These are phyloP conservation scores for Drosophila parabipectinata DNA, from an alignment of 1,140 invertebrate species.

Conservation along the genomic window DNA sequence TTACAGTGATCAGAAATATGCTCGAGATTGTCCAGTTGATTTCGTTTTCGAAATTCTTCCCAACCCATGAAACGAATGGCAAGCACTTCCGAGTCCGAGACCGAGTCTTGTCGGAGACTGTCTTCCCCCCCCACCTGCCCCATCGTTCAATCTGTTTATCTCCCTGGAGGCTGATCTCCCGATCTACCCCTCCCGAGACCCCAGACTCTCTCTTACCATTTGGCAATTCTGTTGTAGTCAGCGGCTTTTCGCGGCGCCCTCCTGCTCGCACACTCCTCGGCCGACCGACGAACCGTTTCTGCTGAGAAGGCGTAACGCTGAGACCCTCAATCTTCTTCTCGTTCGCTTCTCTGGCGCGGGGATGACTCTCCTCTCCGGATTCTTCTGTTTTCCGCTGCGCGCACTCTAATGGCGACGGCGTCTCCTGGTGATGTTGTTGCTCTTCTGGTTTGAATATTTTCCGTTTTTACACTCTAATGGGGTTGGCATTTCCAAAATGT, in stretches of 20 bases:
- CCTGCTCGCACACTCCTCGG: slow-evolving; percentile 24
- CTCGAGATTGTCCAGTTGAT: slow-evolving; percentile 6
- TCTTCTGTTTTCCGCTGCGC: background rate
- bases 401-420: background rate
- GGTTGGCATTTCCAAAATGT: background rate
- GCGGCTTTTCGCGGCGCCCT: slow-evolving; percentile 51
- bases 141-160: slow-evolving; percentile 8
- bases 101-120: slow-evolving; percentile 8
- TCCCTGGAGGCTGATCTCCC: slow-evolving; percentile 44
- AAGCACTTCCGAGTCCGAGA: slow-evolving; percentile 26
- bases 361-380: slow-evolving; percentile 11
- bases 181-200: background rate
- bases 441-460: background rate
- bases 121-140: background rate
- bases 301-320: slow-evolving; percentile 65
- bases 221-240: slow-evolving; percentile 68
- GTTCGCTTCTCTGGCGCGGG: background rate
- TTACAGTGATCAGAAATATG: slow-evolving; percentile 10
- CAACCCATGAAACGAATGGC: slow-evolving; percentile 4
- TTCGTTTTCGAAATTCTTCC: background rate
- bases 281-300: slow-evolving; percentile 29
- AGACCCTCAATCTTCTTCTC: slow-evolving; percentile 32
- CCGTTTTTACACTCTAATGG: background rate
- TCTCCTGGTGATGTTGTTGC: background rate
- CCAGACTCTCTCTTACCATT: slow-evolving; percentile 60